Percentiles rank a stretch among this genome's conserved stretches.
Conservation (phyloP, 2,797 vertebrate genomes). For the Sebastiscus albofasciatus region DNA sequence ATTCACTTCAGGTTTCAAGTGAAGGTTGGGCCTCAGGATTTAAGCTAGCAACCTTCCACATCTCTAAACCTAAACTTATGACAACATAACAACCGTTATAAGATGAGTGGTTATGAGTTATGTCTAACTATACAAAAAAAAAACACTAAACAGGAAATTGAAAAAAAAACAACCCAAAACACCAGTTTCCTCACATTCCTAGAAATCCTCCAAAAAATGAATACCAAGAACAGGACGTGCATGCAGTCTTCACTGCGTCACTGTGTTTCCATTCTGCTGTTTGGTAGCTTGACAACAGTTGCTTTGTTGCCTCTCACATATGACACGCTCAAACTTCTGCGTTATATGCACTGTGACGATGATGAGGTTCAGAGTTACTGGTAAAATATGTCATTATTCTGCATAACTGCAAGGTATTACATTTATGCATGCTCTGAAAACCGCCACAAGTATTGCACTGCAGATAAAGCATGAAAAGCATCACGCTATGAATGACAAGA, state of each 20-base stretch:
- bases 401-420: not conserved
- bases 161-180: conserved; percentile 56
- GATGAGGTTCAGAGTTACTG: not conserved
- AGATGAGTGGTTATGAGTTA: not conserved
- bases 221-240: conserved; percentile 83
- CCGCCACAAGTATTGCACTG: not conserved
- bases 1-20: not conserved
- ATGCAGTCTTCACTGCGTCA: conserved; percentile 59
- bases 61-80: not conserved
- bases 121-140: not conserved
- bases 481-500: not conserved
- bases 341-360: conserved; percentile 19
- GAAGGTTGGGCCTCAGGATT: not conserved
- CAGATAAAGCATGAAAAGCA: not conserved
- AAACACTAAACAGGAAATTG: conserved; percentile 53
- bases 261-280: conserved; percentile 65
- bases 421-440: not conserved
- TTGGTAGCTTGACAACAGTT: conserved; percentile 58
- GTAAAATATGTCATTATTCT: not conserved
- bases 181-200: conserved; percentile 77
- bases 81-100: not conserved
- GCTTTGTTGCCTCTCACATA: conserved; percentile 57
- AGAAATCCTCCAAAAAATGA: conserved; percentile 80
- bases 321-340: conserved; percentile 14
- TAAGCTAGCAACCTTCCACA: not conserved